Evolutionary conservation across 2,888 invertebrate species (phyloP), one percentile per base, ranked within the genome.

Genomic region (Agrotis ipsilon): DNA sequence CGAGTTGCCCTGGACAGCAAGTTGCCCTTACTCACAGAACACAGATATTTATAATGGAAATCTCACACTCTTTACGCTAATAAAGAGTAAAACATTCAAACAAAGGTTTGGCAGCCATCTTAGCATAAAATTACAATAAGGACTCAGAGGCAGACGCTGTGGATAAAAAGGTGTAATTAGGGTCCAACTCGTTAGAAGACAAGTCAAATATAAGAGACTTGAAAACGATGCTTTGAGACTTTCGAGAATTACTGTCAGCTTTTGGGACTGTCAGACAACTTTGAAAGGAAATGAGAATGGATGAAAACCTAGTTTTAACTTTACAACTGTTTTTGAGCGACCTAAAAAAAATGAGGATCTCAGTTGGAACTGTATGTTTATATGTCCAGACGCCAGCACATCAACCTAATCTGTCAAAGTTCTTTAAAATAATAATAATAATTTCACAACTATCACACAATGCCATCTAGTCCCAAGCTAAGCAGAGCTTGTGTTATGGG

Each of bases 51-150:
- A 51, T 13, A n/a, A 27, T n/a, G 6, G 27, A 51, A 14, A 49
- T 45, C 32, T 45, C 16, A 16, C 18, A 16, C n/a, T n/a, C n/a
- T n/a, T n/a, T n/a, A n/a, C n/a, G n/a, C 6, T 48, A 1, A 14
- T n/a, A 43, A 62, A 55, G 21, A n/a, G 13, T 32, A n/a, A 19
- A 19, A 46, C 39, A 46, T 52, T 19, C 32, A 9, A 21, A 46
- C 19, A 68, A 69, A 43, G 14, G 19, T 49, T 70, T 49, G 58
- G 54, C 58, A 43, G 24, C 13, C 18, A 54, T 54, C 54, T 78
- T 70, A 49, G 49, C 78, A 70, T 73, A 60, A 77, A 70, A 73
- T 60, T 77, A 73, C 59, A 69, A 60, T 73, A 70, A 55, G 19
- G n/a, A 32, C 19, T 76, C 32, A n/a, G 59, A 18, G 14, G 18